Percentiles rank a stretch among this genome's conserved stretches.
Evolutionary conservation across 23 tunicate species (phyloP).

Genomic region (Phallusia fumigata): DNA sequence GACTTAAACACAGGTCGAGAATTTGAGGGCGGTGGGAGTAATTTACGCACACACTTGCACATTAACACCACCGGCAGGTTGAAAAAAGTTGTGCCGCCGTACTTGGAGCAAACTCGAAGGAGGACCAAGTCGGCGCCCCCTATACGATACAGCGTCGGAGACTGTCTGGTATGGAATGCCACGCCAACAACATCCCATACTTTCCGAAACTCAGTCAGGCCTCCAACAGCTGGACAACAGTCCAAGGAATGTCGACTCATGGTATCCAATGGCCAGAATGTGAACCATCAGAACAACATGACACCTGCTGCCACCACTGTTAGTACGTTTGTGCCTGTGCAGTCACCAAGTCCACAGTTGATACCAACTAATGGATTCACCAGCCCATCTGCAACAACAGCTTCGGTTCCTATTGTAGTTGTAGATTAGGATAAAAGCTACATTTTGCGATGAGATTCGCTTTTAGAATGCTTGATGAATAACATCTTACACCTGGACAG

Average conservation of each 20-base stretch:
- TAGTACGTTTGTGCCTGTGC: constrained; percentile 37
- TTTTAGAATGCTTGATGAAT: neutral
- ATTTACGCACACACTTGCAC: constrained; percentile 49
- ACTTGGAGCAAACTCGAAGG: constrained; percentile 50
- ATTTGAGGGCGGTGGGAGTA: constrained; percentile 26
- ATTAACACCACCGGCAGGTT: constrained; percentile 70
- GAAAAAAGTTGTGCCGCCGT: constrained; percentile 62
- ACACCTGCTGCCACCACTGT: constrained; percentile 85
- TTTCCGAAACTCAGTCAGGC: neutral
- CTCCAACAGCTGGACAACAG: neutral
- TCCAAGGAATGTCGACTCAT: neutral
- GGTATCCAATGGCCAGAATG: neutral
- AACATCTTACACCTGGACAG: no score
- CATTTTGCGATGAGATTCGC: neutral
- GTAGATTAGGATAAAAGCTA: neutral
- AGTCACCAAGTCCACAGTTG: neutral
- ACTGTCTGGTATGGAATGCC: constrained; percentile 75
- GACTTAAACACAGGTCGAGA: constrained; percentile 73
- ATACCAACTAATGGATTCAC: constrained; percentile 8
- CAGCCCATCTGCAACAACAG: constrained; percentile 3
- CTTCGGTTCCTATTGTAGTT: constrained; percentile 4
- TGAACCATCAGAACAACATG: constrained; percentile 27
- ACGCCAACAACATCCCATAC: constrained; percentile 12
- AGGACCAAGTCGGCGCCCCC: constrained; percentile 83
- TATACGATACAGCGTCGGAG: constrained; percentile 65